phyloP scores from a whole-genome alignment of 2,888 invertebrate species.

The Nematopogon swammerdamellus region DNA sequence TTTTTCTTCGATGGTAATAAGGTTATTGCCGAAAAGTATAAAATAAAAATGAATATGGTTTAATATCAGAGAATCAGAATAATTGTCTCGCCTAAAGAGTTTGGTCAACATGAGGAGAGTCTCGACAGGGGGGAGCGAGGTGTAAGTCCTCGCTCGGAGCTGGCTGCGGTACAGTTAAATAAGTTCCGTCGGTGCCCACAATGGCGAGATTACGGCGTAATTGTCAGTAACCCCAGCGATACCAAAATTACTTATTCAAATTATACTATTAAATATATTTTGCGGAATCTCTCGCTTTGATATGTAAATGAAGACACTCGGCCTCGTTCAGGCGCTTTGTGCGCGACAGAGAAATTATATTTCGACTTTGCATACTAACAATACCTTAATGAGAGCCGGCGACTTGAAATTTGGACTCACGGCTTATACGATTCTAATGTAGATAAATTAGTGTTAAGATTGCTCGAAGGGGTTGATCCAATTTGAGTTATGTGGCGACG shows the following conservation, averaged over 20 bases:
- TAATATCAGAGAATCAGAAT: too few relatives aligned
- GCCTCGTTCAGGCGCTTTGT: neutral
- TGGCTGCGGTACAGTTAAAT: too few relatives aligned
- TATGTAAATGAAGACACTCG: neutral
- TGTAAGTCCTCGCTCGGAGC: too few relatives aligned
- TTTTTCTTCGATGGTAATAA: too few relatives aligned
- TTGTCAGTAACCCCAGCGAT: neutral
- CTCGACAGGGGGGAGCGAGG: too few relatives aligned
- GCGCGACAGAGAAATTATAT: neutral
- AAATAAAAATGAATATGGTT: too few relatives aligned
- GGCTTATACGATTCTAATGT: neutral
- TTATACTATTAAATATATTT: neutral
- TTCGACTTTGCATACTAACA: neutral
- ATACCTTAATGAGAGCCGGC: neutral
- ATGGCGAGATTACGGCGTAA: neutral
- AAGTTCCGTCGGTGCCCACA: too few relatives aligned
- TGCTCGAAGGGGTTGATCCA: neutral
- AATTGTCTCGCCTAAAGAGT: too few relatives aligned
- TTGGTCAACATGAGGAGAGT: too few relatives aligned
- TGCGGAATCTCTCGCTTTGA: neutral
- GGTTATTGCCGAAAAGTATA: too few relatives aligned
- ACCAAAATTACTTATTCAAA: neutral
- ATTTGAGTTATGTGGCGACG: neutral
- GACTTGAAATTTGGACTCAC: neutral
- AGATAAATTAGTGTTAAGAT: neutral